A percentile compares a stretch with the other conserved stretches of the same genome.
Evolutionary conservation across 1,140 invertebrate species (phyloP).

Genomic region (Mylabris phalerata): DNA sequence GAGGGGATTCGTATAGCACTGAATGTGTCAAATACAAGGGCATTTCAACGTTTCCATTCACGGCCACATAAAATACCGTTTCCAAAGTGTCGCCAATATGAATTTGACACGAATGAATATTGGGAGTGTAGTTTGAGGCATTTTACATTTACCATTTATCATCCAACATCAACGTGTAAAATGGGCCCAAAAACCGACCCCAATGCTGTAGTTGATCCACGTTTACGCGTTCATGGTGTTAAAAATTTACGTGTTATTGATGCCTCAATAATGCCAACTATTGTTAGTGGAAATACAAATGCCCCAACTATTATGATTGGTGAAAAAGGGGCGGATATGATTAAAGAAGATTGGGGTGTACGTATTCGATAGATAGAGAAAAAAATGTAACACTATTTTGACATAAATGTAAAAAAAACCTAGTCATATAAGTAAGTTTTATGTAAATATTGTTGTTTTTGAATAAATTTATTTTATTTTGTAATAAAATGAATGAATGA

Average conservation of each 20-base stretch:
- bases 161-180: constrained; percentile 77
- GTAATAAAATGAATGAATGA: not conserved
- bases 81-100: constrained; percentile 67
- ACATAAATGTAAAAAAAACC: not conserved
- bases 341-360: constrained; percentile 55
- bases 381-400: no score
- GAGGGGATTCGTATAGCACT: constrained; percentile 79
- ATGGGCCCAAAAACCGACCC: constrained; percentile 74
- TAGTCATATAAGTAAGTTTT: not conserved
- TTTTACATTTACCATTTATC: constrained; percentile 81
- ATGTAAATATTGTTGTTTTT: constrained; percentile 1
- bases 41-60: constrained; percentile 75
- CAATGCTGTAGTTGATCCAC: constrained; percentile 73
- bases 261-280: constrained; percentile 57
- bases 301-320: constrained; percentile 61
- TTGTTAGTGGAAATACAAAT: constrained; percentile 59
- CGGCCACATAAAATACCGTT: constrained; percentile 68
- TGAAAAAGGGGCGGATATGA: constrained; percentile 57
- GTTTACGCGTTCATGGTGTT: constrained; percentile 49
- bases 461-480: not conserved
- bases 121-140: constrained; percentile 78
- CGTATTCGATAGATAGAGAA: constrained; percentile 3
- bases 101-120: constrained; percentile 73
- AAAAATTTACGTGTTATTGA: constrained; percentile 54
- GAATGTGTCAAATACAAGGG: constrained; percentile 66